phyloP scores from a whole-genome alignment of 2,113 vertebrate genomes.

The Xiphias gladius region DNA sequence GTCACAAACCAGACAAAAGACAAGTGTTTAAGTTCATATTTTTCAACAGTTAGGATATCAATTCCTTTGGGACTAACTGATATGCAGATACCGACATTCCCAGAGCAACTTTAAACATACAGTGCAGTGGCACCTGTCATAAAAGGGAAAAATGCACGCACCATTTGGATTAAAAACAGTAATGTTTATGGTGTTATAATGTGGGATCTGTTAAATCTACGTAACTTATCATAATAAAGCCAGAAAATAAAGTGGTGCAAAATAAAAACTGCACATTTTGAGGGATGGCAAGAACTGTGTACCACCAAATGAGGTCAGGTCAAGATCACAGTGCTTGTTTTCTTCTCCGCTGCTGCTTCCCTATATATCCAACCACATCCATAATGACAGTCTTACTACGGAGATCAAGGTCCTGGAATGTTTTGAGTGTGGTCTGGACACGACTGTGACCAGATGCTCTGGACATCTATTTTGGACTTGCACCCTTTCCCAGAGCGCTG shows the following conservation, averaged over 20 bases:
- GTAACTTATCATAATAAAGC: conserved; percentile 5
- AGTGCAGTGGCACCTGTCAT: neutral
- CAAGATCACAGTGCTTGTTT: conserved; percentile 43
- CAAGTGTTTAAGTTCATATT: neutral
- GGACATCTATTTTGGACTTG: conserved; percentile 76
- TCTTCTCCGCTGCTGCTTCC: conserved; percentile 53
- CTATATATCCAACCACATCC: conserved; percentile 76
- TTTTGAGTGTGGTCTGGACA: conserved; percentile 72
- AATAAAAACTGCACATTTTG: conserved; percentile 39
- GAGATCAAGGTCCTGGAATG: conserved; percentile 64
- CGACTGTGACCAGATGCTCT: conserved; percentile 74
- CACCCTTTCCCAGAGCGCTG: conserved; percentile 46
- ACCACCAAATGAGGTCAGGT: conserved; percentile 27
- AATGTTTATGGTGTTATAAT: neutral
- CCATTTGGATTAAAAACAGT: neutral
- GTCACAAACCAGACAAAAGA: neutral
- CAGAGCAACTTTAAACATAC: neutral
- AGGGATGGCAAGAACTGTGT: neutral
- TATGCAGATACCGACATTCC: neutral
- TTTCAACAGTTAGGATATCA: neutral
- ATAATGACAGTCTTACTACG: conserved; percentile 79
- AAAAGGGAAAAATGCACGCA: no score
- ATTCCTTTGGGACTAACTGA: neutral
- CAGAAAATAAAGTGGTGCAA: neutral
- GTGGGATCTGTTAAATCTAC: conserved; percentile 17